Evolutionary conservation across 2,113 vertebrate genomes (phyloP), one percentile per base, ranked within the genome.

Genomic region (Sphaerodactylus townsendi): DNA sequence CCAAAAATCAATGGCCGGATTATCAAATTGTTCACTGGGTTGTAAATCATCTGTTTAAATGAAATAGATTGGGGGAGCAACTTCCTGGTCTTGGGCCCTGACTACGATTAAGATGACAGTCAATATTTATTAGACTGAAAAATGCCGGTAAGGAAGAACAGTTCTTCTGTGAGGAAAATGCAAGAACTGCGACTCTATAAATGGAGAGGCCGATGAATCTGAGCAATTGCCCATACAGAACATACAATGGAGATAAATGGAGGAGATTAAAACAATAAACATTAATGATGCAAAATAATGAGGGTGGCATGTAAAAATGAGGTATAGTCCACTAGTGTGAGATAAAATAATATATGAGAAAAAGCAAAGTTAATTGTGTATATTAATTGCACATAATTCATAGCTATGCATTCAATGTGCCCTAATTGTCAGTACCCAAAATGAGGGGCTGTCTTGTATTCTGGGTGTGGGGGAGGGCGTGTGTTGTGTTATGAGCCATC

Each of bases 221-320:
- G 74, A 48, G 73, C 82, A 23, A 25, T 53, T 33, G 35, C 64
- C 64, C 30, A 10, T 33, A 25, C 65, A 56, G 41, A 77, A 56
- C 66, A n/a, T 53, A 77, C 82, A 69, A 41, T 77, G 82, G 73
- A 83, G 82, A 83, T 64, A 77, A 83, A 83, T 77, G 64, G 82
- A 17, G 28, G 48, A 69, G 65, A 83, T 83, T 83, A 83, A 68
- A 77, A 83, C 68, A 83, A 77, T 69, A 77, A 53, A 77, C 53
- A 48, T 69, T 77, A 77, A 77, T 77, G 82, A 66, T 83, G 46
- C 82, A 69, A 77, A 83, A 77, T 69, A 77, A 75, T 50, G 44
- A 83, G 73, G 46, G n/a, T 69, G 73, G 64, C 39, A 3, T 37
- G 66, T 83, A 68, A 66, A 62, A 33, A 68, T 75, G 64, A 39